Base-by-base conservation (phyloP, 2,113 vertebrate genomes). In the Antennarius striatus region DNA sequence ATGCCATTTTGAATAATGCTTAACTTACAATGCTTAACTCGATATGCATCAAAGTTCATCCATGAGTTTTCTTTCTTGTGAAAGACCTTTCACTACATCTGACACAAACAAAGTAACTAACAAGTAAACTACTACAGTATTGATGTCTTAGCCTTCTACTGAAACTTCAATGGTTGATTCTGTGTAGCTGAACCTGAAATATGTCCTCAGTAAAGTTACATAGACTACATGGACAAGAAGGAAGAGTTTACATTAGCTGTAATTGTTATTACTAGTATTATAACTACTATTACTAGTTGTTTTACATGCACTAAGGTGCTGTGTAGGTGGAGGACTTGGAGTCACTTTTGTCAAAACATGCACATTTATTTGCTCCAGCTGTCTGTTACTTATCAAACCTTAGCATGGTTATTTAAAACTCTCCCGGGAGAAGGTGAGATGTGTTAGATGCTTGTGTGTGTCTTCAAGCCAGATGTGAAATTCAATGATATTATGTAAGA, bases 401-500 rank as follows among this genome's bases (percentile, higher is more conserved):
- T 73, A 82, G 80, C 71, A 29, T 9, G 30, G 77, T 71, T 86
- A 85, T 88, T 91, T 84, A 86, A 86, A 84, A 83, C 69, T 83
- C 55, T 62, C 80, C 77, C 60, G 48, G 42, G 79, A 74, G 36
- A 50, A 45, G 46, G 46, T 9, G 73, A 63, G 75, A 57, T 16
- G 51, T 63, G 42, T 3, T 55, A 57, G 53, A 45, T 53, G 16
- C 48, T 71, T 69, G 54, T 75, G 64, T 52, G 61, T 42, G 43
- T 88, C 76, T 71, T 83, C 66, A 39, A 70, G 77, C 88, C 88
- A 91, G 83, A 90, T 90, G 89, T 89, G 87, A 63, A 82, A 81
- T 87, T 83, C 80, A 56, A 14, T 57, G 77, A 62, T 49, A 40
- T 91, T 87, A 84, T 77, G 82, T 55, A 91, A 90, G 48, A 73